Evolutionary conservation across 2,113 vertebrate genomes (phyloP).

Genomic region (Progne subis): DNA sequence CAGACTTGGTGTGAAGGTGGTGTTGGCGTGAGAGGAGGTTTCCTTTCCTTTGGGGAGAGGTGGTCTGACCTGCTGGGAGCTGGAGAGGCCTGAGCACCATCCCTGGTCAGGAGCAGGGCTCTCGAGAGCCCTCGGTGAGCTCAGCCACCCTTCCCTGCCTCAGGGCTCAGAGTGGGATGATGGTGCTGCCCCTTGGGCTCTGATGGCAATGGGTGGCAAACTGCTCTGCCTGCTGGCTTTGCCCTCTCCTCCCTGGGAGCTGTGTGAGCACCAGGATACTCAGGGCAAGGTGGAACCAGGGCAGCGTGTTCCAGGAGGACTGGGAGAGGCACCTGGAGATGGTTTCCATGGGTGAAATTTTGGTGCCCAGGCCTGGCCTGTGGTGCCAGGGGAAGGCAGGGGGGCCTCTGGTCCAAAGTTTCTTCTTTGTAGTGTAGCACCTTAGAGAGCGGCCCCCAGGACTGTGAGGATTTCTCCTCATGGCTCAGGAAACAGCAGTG

Average conservation of each 20-base stretch:
- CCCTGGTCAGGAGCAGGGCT: neutral
- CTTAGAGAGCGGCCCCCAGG: neutral
- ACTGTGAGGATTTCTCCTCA: fast-evolving
- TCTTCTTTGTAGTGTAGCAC: neutral
- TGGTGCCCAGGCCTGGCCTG: neutral
- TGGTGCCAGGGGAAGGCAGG: neutral
- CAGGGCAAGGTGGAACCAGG: fast-evolving
- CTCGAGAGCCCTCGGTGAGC: neutral
- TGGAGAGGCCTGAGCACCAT: neutral
- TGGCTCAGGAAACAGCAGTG: neutral
- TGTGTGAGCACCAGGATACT: fast-evolving
- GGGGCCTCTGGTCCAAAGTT: fast-evolving
- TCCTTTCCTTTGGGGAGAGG: neutral
- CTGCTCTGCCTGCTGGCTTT: neutral
- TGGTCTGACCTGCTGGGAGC: neutral
- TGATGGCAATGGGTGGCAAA: neutral
- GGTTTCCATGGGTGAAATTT: neutral
- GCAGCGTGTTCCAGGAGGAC: fast-evolving
- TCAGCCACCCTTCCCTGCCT: neutral
- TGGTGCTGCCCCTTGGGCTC: neutral
- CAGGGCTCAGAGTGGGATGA: neutral
- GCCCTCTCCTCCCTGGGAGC: neutral
- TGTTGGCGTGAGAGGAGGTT: neutral
- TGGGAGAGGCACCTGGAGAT: neutral
- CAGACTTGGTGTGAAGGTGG: neutral